Evolutionary conservation across 2,113 vertebrate species (phyloP).

Genomic region (Pteropus alecto): DNA sequence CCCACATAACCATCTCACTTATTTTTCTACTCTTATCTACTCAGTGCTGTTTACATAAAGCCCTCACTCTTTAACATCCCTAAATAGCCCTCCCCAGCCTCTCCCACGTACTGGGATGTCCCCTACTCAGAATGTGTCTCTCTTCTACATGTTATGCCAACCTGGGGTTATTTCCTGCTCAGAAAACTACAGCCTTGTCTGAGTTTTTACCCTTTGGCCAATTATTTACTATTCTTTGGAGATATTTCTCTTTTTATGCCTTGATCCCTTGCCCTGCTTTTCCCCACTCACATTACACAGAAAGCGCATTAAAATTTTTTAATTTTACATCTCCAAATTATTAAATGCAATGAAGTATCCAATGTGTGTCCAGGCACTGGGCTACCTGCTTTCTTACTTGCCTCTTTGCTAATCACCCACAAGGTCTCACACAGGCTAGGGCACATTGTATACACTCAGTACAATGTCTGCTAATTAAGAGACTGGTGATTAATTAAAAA

Average conservation of each 20-base stretch:
- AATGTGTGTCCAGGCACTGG: neutral
- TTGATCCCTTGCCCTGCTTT: neutral
- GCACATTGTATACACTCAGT: neutral
- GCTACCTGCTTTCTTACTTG: neutral
- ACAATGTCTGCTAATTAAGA: neutral
- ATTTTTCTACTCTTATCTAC: neutral
- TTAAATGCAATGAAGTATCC: neutral
- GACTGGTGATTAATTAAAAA: neutral
- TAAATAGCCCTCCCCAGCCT: neutral
- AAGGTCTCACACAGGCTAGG: neutral
- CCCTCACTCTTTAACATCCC: neutral
- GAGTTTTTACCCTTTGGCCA: neutral
- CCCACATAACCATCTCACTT: neutral
- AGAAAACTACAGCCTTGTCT: neutral
- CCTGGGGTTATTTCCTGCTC: neutral
- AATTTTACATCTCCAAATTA: neutral
- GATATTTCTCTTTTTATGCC: neutral
- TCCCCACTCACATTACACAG: neutral
- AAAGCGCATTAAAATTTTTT: conserved; percentile 3
- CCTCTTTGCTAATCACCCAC: neutral
- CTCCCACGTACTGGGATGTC: neutral
- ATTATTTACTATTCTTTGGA: neutral
- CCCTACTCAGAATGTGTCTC: neutral
- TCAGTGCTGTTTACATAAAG: too few relatives aligned
- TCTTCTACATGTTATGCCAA: neutral